Percentiles rank a stretch among this genome's conserved stretches.
phyloP scores from a whole-genome alignment of 2,888 invertebrate genomes.

The Marronus borbonicus region DNA sequence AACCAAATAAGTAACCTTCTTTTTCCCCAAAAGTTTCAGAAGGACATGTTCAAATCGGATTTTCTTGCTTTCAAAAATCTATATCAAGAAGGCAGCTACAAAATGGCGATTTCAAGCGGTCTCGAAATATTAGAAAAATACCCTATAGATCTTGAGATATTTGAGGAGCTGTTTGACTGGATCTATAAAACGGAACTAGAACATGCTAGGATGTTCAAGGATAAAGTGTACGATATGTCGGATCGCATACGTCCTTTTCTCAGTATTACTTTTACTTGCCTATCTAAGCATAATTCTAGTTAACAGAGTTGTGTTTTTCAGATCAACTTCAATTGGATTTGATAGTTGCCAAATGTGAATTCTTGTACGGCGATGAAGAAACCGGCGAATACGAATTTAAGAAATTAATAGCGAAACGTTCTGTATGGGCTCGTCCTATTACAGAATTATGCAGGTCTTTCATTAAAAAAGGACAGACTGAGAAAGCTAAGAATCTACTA shows the following conservation, averaged over 20 bases:
- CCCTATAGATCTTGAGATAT: neutral
- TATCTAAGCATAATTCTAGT: neutral
- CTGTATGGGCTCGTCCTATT: slow-evolving; percentile 2
- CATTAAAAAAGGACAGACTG: neutral
- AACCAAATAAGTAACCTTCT: neutral
- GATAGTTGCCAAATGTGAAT: slow-evolving; percentile 26
- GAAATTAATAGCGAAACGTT: neutral
- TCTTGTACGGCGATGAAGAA: neutral
- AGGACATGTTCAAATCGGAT: neutral
- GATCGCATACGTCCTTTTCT: neutral
- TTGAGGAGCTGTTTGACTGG: neutral
- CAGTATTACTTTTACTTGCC: neutral
- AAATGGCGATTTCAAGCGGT: neutral
- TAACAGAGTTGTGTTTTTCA: neutral
- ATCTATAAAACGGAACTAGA: neutral
- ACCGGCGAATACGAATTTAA: slow-evolving; percentile 7
- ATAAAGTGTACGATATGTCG: neutral
- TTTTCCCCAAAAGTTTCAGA: neutral
- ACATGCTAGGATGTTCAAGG: slow-evolving; percentile 9
- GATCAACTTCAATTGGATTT: neutral
- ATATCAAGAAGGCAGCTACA: neutral
- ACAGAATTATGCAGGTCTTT: slow-evolving; percentile 21
- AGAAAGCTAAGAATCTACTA: neutral
- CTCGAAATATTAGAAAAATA: neutral
- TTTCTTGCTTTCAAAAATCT: neutral